Evolutionary conservation across 2,113 vertebrate species (phyloP), one percentile per base, ranked within the genome.

Genomic region (Sceloporus tristichus): DNA sequence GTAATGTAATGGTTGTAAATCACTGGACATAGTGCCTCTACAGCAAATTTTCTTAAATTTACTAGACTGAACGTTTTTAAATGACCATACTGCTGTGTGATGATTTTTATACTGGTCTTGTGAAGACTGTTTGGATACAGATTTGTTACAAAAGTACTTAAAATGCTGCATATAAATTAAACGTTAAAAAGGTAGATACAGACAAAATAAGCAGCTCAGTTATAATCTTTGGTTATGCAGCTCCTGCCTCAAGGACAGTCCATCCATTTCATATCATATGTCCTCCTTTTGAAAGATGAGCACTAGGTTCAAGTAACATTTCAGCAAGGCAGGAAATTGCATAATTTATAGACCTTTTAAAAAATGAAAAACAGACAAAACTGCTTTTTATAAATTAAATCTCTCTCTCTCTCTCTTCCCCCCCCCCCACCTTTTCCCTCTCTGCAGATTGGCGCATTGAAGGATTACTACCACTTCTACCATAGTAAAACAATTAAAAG

Each of bases 401-500:
- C 42, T 90, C 56, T 70, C 42, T 90, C 40, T 93, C 88, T 48
- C 93, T 78, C 53, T 89, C n/a, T 27, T 0, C 40, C 88, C 89
- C 89, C 87, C 82, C 38, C n/a, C 79, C 91, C 9, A 19, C 79
- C 13, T 85, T 59, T 42, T 18, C 4, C 83, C 40, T 88, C 92
- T 73, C 90, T 96, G 42, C 96, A 99, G 99, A 99, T 99, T 40
- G 99, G 99, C 34, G 98, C 98, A 91, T 95, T 99, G 93, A 98
- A 97, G 95, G 98, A 99, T 96, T 99, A 99, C 95, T 99, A 99
- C 96, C 99, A 99, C 96, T 99, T 99, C 96, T 98, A 98, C 96
- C 99, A 99, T 90, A 99, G 99, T 95, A 98, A 98, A 95, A 99
- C 98, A 92, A 99, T 99, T 97, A 99, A 99, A 97, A 98, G 99